Evolutionary conservation across 2,888 invertebrate species (phyloP).

Genomic region (Oligia fasciuncula): DNA sequence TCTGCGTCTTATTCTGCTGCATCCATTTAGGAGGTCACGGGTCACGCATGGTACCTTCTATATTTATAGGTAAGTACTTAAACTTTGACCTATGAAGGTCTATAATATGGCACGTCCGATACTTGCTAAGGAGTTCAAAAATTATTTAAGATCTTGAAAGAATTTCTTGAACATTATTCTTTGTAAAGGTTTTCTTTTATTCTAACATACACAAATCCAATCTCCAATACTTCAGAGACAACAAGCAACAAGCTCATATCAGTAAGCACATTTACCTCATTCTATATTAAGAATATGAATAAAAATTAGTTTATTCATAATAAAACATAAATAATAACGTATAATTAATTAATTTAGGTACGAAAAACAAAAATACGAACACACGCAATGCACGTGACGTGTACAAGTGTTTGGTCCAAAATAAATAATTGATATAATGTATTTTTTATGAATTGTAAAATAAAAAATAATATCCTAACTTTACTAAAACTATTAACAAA

Average conservation of each 20-base stretch:
- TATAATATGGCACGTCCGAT: not conserved
- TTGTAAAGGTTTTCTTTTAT: not conserved
- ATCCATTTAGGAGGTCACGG: slow-evolving; percentile 7
- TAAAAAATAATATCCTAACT: not conserved
- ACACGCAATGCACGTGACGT: not conserved
- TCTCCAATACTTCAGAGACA: not conserved
- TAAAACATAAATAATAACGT: too few species aligned
- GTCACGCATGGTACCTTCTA: not conserved
- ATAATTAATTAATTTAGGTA: not conserved
- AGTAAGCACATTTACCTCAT: not conserved
- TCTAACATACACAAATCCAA: not conserved
- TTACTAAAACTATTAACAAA: not conserved
- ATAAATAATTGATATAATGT: not conserved
- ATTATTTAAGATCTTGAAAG: not conserved
- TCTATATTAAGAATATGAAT: not conserved
- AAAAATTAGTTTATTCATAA: not conserved
- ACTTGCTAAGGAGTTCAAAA: not conserved
- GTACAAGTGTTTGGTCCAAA: not conserved
- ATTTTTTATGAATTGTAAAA: not conserved
- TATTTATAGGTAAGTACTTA: slow-evolving; percentile 6
- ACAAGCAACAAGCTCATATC: not conserved
- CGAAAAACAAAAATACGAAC: not conserved
- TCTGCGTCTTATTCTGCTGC: not conserved
- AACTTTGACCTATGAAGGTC: slow-evolving; percentile 5
- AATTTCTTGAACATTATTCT: not conserved